Evolutionary conservation across 2,888 invertebrate genomes (phyloP).

Genomic region (Oscheius sp.): DNA sequence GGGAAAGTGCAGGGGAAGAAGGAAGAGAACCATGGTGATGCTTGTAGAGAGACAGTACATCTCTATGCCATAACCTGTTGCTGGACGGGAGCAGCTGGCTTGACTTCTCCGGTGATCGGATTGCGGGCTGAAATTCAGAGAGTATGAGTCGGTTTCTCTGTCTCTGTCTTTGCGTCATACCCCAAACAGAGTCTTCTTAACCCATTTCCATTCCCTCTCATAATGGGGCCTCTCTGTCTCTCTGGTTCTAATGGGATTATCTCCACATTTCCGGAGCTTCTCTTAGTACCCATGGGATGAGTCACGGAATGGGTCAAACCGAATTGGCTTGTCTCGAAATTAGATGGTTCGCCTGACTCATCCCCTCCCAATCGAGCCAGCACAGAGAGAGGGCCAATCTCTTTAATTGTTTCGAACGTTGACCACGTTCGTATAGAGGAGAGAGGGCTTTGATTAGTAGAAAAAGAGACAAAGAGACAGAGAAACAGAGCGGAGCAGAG

Average conservation of each 20-base stretch:
- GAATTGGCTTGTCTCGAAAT: no score
- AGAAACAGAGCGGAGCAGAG: background rate
- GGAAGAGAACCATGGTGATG: no score
- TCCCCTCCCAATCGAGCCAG: no score
- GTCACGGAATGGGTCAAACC: slow-evolving; percentile 1
- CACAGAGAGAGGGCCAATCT: no score
- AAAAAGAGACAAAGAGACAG: background rate
- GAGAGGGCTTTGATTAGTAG: background rate
- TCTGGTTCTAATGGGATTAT: background rate
- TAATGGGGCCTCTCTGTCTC: no score
- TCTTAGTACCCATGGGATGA: slow-evolving; percentile 7
- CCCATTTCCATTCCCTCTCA: no score
- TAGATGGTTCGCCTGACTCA: no score
- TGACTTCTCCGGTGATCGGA: slow-evolving; percentile 72
- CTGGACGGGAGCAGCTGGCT: slow-evolving; percentile 49
- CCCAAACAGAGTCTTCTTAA: background rate
- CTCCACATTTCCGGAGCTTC: background rate
- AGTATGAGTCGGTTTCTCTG: background rate
- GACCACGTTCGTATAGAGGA: no score
- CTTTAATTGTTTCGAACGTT: background rate
- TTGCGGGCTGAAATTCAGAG: slow-evolving; percentile 66
- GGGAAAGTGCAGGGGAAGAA: no score
- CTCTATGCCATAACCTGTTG: background rate
- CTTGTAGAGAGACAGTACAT: no score
- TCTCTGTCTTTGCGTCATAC: background rate